These are phyloP conservation scores for Anhinga rufa DNA, from an alignment of 2,113 vertebrate genomes.

Conservation along the genomic window DNA sequence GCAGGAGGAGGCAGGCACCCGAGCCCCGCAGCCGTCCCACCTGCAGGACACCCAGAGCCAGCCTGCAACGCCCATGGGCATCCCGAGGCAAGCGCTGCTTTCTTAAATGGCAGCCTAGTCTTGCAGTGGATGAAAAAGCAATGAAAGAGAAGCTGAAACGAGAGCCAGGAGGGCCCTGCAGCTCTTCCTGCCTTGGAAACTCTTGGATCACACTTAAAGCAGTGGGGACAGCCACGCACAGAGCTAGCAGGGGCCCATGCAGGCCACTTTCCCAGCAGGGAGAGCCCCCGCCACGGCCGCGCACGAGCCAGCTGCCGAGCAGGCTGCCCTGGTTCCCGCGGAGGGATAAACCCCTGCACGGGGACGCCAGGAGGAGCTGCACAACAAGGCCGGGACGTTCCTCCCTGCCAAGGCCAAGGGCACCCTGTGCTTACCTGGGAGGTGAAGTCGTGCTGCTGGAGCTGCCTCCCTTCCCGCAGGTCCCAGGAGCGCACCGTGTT, in stretches of 20 bases:
- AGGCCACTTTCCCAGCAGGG: neutral
- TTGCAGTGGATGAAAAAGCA: neutral
- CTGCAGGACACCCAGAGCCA: neutral
- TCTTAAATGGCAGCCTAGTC: neutral
- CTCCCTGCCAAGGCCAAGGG: fast-evolving
- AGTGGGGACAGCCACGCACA: fast-evolving
- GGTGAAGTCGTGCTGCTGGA: constrained; percentile 97
- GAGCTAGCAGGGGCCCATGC: neutral
- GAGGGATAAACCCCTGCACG: fast-evolving
- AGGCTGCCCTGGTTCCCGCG: neutral
- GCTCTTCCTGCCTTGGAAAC: neutral
- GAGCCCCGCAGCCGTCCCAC: neutral
- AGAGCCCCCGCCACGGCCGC: neutral
- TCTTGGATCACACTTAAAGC: fast-evolving
- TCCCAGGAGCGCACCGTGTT: constrained; percentile 98
- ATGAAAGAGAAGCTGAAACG: neutral
- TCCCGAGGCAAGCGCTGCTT: fast-evolving
- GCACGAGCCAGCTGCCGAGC: fast-evolving
- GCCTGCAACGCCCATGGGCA: fast-evolving
- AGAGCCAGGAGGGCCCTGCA: neutral
- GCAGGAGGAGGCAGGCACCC: neutral
- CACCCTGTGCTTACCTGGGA: constrained; percentile 78
- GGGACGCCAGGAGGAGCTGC: too few species aligned
- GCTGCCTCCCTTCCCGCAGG: constrained; percentile 90
- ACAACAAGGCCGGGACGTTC: fast-evolving